Conservation (phyloP, 1,140 invertebrate genomes). For the Drosophila tsacasi region DNA sequence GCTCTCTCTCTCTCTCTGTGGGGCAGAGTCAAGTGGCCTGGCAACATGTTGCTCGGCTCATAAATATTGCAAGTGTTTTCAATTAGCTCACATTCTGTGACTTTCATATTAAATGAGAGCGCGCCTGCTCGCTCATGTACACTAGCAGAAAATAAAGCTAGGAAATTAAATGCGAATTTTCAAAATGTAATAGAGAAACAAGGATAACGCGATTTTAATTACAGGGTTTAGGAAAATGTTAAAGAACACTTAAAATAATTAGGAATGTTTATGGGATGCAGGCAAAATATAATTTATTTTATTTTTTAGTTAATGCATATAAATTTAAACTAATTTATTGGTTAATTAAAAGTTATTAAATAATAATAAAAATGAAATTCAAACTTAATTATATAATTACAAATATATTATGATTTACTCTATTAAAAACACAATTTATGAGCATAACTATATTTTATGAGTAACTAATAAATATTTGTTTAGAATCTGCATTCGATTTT, state of each 20-base stretch:
- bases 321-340: too few species aligned
- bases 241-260: neutral
- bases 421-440: too few species aligned
- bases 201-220: conserved; percentile 7
- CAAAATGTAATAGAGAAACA: neutral
- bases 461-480: too few species aligned
- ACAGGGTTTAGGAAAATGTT: neutral
- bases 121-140: conserved; percentile 38
- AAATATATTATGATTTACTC: too few species aligned
- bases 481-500: too few species aligned
- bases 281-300: too few species aligned
- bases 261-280: neutral
- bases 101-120: conserved; percentile 83
- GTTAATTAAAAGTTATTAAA: too few species aligned
- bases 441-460: too few species aligned
- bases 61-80: conserved; percentile 85
- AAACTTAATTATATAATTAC: too few species aligned
- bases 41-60: conserved; percentile 78
- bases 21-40: conserved; percentile 71
- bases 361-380: too few species aligned
- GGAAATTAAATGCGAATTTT: neutral
- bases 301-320: too few species aligned
- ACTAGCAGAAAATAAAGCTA: conserved; percentile 1
- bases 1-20: neutral
- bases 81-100: conserved; percentile 84